Evolutionary conservation across 2,888 invertebrate genomes (phyloP).

Genomic region (Onthophagus sagittarius): DNA sequence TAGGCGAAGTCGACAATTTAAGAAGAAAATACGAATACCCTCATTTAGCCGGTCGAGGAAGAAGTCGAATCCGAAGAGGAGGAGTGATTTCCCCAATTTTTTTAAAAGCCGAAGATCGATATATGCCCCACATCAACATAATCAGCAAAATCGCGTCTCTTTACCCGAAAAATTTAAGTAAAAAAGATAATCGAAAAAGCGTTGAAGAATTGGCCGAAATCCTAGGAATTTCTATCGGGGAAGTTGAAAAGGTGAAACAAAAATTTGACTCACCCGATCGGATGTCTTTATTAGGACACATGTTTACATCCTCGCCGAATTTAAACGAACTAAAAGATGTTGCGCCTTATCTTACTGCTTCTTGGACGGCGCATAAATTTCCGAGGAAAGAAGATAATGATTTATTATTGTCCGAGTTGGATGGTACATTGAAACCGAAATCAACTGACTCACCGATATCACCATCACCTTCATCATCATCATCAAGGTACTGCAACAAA

Average conservation of each 20-base stretch:
- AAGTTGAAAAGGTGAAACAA: conserved; percentile 68
- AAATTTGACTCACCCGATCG: conserved; percentile 63
- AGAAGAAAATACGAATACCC: conserved; percentile 59
- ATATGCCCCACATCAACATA: conserved; percentile 87
- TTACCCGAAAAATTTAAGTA: conserved; percentile 42
- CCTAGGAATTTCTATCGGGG: conserved; percentile 54
- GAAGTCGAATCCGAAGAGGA: conserved; percentile 50
- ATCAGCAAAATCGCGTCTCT: conserved; percentile 77
- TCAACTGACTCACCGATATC: conserved; percentile 53
- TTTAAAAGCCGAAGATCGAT: conserved; percentile 64
- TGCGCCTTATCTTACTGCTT: conserved; percentile 71
- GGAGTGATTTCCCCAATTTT: conserved; percentile 62
- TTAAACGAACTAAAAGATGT: conserved; percentile 73
- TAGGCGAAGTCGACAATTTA: conserved; percentile 59
- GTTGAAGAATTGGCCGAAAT: conserved; percentile 43
- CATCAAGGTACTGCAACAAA: conserved; percentile 41
- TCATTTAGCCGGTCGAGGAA: conserved; percentile 47
- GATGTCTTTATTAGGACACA: conserved; percentile 67
- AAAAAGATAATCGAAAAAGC: conserved; percentile 32
- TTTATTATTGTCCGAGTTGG: conserved; percentile 52
- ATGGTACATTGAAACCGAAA: conserved; percentile 43
- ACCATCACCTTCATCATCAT: too few species aligned
- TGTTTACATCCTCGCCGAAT: conserved; percentile 78
- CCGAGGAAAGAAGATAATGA: conserved; percentile 68
- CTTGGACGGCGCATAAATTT: conserved; percentile 78